Base-by-base conservation (phyloP, 1,140 invertebrate species). In the Nautilus pompilius region DNA sequence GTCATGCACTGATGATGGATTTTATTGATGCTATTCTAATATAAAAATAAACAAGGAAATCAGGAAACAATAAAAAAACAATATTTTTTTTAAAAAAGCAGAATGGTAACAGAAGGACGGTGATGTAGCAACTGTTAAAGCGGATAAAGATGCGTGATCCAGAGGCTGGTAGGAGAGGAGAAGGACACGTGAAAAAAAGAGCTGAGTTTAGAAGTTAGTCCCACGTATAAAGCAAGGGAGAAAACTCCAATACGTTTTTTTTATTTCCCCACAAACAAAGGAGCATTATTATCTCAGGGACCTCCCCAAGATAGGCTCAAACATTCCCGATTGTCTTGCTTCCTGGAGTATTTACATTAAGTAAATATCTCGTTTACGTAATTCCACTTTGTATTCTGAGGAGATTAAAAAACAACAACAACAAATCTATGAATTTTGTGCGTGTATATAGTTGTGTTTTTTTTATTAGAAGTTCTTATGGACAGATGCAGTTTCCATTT, bases 1-100 rank as follows among this genome's bases (percentile, higher is more conserved):
- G 60, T 15, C 76, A 70, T 46, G 74, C 73, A 24, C 75, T 77
- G 33, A 82, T 83, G 4, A 81, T 83, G 24, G 82, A 55, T 15
- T 78, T 77, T 6, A 77, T 81, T 3, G 82, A 70, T 6, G 77
- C 75, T 53, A 82, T 59, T 60, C 81, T 79, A 5, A 76, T 79
- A 59, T 70, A 58, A 67, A 30, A 65, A 65, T 29, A 49, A 5
- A 28, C n/a, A 69, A 48, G 30, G 8, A 29, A 60, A 26, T 45
- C 26, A 49, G 28, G 6, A 60, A n/a, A 58, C 5, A 60, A 53
- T 59, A 15, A 26, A 29, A n/a, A 58, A 54, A 30, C n/a, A 29
- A 15, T 32, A 49, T 15, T 5, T 29, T 34, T 36, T 28, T 28
- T 0, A 5, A 28, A 26, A 13, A 33, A 24, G 2, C 3, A 26